Base-by-base conservation (phyloP, 2,797 vertebrate species). In the Eidolon dupreanum region DNA sequence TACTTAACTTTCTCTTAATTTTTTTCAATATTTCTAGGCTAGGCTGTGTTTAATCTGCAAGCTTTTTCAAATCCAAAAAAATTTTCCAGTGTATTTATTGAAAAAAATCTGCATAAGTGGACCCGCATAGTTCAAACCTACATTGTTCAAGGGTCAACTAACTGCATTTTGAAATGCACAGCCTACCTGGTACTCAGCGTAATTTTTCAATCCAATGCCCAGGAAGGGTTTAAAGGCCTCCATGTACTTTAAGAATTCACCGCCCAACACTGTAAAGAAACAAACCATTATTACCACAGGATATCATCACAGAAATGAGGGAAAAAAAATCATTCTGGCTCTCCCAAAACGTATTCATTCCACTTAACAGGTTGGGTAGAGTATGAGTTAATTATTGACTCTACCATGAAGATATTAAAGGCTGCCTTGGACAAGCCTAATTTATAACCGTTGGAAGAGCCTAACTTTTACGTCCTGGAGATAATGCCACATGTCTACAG, bases 231-330 rank as follows among this genome's bases (percentile, higher is more conserved):
- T 99, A 97, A 99, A 99, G 98, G 99, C 99, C 59, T 99, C 99
- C 99, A 99, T 99, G 98, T 99, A 99, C 86, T 99, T 99, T 97
- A 99, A 98, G 97, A 99, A 99, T 97, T 99, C 99, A 90, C 99
- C 98, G 96, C 99, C 99, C 96, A 99, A 96, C 81, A 99, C 99
- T 99, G 98, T 2, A 94, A 87, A 78, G 0, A 95, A 95, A 95
- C 33, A 94, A 79, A 96, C 33, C 49, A 59, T 97, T 84, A 96
- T 24, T 6, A 84, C 71, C 38, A 89, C 3, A 8, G 36, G 36
- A 15, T 26, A 86, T 74, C 68, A 79, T 74, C 61, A 55, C 8
- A 77, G 13, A 90, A 4, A 2, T 55, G 19, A 94, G 31, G 24
- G 24, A 65, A 74, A 88, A 83, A 26, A 36, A 75, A 85, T 43